These are phyloP conservation scores for Sinocyclocheilus grahami DNA, from an alignment of 2,113 vertebrate species.

Conservation along the genomic window DNA sequence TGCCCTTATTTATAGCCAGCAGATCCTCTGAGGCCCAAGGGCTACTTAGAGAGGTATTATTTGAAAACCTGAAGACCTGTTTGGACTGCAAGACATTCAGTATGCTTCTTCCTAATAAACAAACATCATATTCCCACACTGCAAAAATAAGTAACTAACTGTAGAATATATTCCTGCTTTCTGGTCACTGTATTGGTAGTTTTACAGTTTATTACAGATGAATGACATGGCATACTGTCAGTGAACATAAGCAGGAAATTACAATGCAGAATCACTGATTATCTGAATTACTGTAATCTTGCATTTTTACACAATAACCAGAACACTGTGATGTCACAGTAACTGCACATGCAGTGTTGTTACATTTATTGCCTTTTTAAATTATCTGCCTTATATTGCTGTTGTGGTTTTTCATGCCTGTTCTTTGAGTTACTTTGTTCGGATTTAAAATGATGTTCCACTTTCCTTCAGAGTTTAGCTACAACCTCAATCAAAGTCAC, in stretches of 20 bases:
- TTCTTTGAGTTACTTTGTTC: neutral
- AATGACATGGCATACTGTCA: neutral
- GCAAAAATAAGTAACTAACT: neutral
- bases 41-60: slow-evolving; percentile 67
- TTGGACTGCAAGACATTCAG: slow-evolving; percentile 42
- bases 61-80: slow-evolving; percentile 60
- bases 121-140: neutral
- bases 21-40: slow-evolving; percentile 62
- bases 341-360: neutral
- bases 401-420: neutral
- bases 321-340: neutral
- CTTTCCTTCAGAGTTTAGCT: too few relatives aligned
- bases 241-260: neutral
- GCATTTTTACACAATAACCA: neutral
- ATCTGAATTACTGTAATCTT: neutral
- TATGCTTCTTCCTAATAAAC: slow-evolving; percentile 4
- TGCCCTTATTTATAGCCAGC: slow-evolving; percentile 71
- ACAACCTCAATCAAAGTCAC: too few relatives aligned
- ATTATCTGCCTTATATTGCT: neutral
- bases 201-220: neutral
- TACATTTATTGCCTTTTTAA: neutral
- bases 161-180: neutral
- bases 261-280: neutral
- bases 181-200: neutral
- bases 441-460: neutral